Percentiles rank a stretch among this genome's conserved stretches.
Evolutionary conservation across 2,113 vertebrate species (phyloP).

Genomic region (Artemisiospiza belli): DNA sequence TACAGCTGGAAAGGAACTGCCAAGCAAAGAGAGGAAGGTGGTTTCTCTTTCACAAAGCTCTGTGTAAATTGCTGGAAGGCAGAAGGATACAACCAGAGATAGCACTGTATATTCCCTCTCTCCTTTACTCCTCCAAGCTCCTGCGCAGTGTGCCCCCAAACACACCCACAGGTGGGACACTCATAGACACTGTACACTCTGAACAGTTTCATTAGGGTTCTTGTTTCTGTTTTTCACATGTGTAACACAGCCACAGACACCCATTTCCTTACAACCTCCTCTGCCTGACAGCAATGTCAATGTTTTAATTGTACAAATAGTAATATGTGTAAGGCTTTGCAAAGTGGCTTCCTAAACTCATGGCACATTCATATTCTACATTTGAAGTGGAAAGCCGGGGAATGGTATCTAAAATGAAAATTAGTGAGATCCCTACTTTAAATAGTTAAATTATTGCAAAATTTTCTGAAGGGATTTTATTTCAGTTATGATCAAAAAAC

Average conservation of each 20-base stretch:
- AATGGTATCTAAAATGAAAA: neutral
- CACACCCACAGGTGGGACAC: accelerated
- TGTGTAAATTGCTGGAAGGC: neutral
- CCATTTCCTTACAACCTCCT: neutral
- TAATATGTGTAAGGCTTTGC: neutral
- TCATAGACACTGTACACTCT: no score
- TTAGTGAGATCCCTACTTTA: neutral
- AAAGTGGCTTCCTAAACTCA: neutral
- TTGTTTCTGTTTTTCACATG: neutral
- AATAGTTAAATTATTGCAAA: neutral
- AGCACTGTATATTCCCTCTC: neutral
- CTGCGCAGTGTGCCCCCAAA: accelerated
- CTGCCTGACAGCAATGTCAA: neutral
- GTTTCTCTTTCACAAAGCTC: neutral
- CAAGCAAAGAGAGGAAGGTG: neutral
- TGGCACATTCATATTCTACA: neutral
- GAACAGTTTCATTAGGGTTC: neutral
- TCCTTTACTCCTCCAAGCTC: neutral
- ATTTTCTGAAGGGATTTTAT: neutral
- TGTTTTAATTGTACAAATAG: neutral
- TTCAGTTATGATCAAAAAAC: neutral
- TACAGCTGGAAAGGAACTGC: neutral
- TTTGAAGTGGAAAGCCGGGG: neutral
- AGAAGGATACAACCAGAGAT: neutral
- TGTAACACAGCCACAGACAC: neutral